Evolutionary conservation across 2,797 vertebrate genomes (phyloP).

Genomic region (Falco berigora): DNA sequence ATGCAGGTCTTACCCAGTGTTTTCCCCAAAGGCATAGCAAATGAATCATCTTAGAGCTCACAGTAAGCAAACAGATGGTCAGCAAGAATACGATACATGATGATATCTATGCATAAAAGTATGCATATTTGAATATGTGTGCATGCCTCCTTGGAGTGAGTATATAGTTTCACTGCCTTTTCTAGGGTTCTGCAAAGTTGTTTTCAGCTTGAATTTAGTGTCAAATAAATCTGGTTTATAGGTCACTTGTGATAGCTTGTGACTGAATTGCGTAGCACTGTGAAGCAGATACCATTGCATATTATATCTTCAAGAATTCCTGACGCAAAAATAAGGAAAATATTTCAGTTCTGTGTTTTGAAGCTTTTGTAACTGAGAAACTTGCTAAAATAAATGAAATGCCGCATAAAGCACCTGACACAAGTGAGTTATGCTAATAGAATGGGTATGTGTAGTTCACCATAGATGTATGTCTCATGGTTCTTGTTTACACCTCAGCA

Average conservation of each 20-base stretch:
- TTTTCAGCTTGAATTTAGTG: constrained; percentile 69
- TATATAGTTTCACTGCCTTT: constrained; percentile 54
- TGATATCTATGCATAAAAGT: constrained; percentile 33
- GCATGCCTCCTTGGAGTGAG: not conserved
- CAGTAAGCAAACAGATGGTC: constrained; percentile 60
- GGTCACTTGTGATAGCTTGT: constrained; percentile 54
- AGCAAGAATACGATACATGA: constrained; percentile 37
- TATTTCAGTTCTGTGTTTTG: constrained; percentile 34
- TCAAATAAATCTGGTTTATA: constrained; percentile 71
- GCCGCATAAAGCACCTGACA: constrained; percentile 38
- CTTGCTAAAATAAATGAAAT: constrained; percentile 62
- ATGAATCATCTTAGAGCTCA: constrained; percentile 31
- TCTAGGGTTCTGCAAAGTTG: constrained; percentile 55
- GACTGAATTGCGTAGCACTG: constrained; percentile 47
- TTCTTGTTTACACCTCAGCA: constrained; percentile 52
- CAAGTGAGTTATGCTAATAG: constrained; percentile 56
- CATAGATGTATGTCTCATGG: constrained; percentile 9
- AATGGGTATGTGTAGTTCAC: constrained; percentile 29
- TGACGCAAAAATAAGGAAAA: constrained; percentile 57
- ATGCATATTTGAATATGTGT: constrained; percentile 32
- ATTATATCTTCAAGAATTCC: constrained; percentile 48
- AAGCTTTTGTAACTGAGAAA: constrained; percentile 46
- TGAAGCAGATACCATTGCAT: constrained; percentile 37
- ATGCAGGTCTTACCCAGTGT: constrained; percentile 15
- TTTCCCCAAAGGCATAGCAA: constrained; percentile 24